These are phyloP conservation scores for Bradysia coprophila DNA, from an alignment of 1,140 invertebrate genomes.

Conservation along the genomic window DNA sequence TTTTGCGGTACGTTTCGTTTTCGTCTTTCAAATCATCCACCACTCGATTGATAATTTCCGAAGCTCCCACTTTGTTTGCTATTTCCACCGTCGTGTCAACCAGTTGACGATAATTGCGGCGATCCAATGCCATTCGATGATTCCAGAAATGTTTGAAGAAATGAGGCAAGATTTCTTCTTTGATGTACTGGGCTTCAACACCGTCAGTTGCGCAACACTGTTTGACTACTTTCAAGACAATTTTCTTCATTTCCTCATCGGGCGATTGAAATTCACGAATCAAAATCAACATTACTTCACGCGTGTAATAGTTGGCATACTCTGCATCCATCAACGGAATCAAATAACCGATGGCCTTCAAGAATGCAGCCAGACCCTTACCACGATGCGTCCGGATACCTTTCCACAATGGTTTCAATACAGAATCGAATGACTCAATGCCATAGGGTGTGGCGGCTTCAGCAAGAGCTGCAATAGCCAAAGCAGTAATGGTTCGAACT, in stretches of 20 bases:
- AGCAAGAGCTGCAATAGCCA: slow-evolving; percentile 93
- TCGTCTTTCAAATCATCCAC: slow-evolving; percentile 99
- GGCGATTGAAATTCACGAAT: slow-evolving; percentile 99
- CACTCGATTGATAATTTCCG: slow-evolving; percentile 95
- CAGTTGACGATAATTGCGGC: slow-evolving; percentile 91
- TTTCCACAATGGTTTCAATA: slow-evolving; percentile 97
- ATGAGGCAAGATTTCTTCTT: slow-evolving; percentile 95
- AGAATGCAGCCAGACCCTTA: slow-evolving; percentile 95
- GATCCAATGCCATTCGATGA: slow-evolving; percentile 96
- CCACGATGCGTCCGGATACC: slow-evolving; percentile 96
- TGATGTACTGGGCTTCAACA: slow-evolving; percentile 98
- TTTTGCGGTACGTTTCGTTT: slow-evolving; percentile 98
- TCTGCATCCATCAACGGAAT: slow-evolving; percentile 99
- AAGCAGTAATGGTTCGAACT: slow-evolving; percentile 91
- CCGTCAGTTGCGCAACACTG: slow-evolving; percentile 99
- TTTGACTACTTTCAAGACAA: slow-evolving; percentile 99
- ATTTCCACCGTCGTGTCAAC: slow-evolving; percentile 99
- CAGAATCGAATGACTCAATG: slow-evolving; percentile 99
- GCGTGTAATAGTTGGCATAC: slow-evolving; percentile 98
- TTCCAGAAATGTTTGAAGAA: slow-evolving; percentile 99
- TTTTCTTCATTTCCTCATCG: slow-evolving; percentile 99
- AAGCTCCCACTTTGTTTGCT: slow-evolving; percentile 96
- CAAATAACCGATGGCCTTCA: slow-evolving; percentile 98
- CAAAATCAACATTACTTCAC: slow-evolving; percentile 98
- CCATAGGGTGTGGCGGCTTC: slow-evolving; percentile 99